Evolutionary conservation across 2,797 vertebrate species (phyloP).

Genomic region (Brotula barbata): DNA sequence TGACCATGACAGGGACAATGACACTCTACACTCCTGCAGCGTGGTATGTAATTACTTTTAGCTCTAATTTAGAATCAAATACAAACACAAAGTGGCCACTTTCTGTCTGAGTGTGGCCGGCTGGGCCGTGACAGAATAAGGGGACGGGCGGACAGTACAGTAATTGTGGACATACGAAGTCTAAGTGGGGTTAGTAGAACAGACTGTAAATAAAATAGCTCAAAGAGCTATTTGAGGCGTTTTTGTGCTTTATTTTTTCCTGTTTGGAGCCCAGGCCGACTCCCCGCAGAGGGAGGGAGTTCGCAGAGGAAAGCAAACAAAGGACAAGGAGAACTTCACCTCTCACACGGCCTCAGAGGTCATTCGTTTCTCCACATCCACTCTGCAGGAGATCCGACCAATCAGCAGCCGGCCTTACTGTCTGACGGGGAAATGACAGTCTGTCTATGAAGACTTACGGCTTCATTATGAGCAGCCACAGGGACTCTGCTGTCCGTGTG

Average conservation of each 20-base stretch:
- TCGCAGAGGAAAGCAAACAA: slow-evolving; percentile 50
- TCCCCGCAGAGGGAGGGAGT: slow-evolving; percentile 12
- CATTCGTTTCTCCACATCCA: slow-evolving; percentile 25
- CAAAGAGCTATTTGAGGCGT: slow-evolving; percentile 20
- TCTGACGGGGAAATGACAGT: slow-evolving; percentile 3
- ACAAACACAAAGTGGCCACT: slow-evolving; percentile 14
- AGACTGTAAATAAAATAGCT: background rate
- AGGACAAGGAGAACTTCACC: slow-evolving; percentile 39
- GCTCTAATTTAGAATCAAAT: slow-evolving; percentile 51
- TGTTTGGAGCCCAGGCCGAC: slow-evolving; percentile 24
- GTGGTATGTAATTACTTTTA: slow-evolving; percentile 28
- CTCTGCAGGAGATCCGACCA: slow-evolving; percentile 33
- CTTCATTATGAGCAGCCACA: slow-evolving; percentile 9
- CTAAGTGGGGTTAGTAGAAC: slow-evolving; percentile 12
- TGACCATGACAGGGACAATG: too few species aligned
- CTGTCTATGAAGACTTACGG: slow-evolving; percentile 7
- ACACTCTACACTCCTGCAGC: slow-evolving; percentile 22
- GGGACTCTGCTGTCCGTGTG: background rate
- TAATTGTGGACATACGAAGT: slow-evolving; percentile 23
- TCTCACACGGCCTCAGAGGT: slow-evolving; percentile 22
- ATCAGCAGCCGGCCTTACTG: slow-evolving; percentile 33
- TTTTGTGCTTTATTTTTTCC: slow-evolving; percentile 47
- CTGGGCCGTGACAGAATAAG: slow-evolving; percentile 13
- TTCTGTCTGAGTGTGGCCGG: slow-evolving; percentile 20
- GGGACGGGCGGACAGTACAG: slow-evolving; percentile 15